These are phyloP conservation scores for Pseudomyrmex sp. DNA, from an alignment of 1,140 invertebrate species.

Conservation along the genomic window DNA sequence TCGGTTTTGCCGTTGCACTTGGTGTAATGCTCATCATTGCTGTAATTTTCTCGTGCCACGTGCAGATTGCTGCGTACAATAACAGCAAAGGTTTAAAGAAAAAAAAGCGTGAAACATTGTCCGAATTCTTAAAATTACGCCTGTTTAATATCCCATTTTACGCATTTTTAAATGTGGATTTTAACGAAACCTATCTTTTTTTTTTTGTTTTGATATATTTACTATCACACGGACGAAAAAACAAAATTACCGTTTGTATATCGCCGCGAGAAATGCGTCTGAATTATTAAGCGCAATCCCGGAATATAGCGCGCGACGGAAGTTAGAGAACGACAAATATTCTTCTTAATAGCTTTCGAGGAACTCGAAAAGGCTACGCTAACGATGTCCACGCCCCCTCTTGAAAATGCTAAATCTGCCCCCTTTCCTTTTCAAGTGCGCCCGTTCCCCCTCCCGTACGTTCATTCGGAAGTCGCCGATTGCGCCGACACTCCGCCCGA, in stretches of 20 bases:
- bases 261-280: background rate
- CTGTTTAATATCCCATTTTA: conserved; percentile 1
- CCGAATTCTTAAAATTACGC: background rate
- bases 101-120: background rate
- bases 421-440: conserved; percentile 36
- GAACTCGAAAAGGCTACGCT: conserved; percentile 36
- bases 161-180: no score
- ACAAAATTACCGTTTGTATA: background rate
- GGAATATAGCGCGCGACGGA: background rate
- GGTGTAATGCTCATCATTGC: conserved; percentile 27
- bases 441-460: background rate
- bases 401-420: conserved; percentile 51
- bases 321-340: conserved; percentile 41
- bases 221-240: background rate
- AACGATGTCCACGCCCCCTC: conserved; percentile 60
- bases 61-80: background rate
- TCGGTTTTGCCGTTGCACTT: conserved; percentile 34
- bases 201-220: background rate
- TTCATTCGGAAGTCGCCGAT: conserved; percentile 43
- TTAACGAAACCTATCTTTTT: background rate
- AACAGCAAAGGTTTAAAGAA: background rate
- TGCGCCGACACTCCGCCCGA: conserved; percentile 55
- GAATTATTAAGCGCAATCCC: conserved; percentile 2
- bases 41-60: conserved; percentile 42
- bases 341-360: conserved; percentile 28